Conservation (phyloP, 2,113 vertebrate genomes). For the Mustelus asterias region DNA sequence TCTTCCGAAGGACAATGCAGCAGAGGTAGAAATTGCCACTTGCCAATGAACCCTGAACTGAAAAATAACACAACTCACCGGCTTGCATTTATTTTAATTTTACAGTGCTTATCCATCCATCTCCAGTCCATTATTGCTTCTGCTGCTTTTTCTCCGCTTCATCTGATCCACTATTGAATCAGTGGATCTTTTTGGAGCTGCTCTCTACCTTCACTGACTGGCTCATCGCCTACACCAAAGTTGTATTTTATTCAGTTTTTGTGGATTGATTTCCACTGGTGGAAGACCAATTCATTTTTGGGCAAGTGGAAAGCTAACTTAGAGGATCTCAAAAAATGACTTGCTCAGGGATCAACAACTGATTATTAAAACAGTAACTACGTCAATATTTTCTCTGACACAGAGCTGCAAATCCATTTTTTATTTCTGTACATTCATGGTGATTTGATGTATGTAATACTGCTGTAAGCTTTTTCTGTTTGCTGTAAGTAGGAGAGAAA, state of each 20-base stretch:
- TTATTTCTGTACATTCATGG: not conserved
- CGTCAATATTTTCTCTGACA: not conserved
- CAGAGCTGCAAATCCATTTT: not conserved
- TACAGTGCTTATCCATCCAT: slow-evolving; percentile 1
- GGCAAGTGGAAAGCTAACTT: slow-evolving; percentile 6
- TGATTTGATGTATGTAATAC: not conserved
- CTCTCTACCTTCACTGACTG: slow-evolving; percentile 13
- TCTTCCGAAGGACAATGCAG: not conserved
- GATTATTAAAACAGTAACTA: not conserved
- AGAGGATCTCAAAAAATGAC: not conserved
- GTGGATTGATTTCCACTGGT: not conserved
- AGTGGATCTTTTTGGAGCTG: slow-evolving; percentile 21
- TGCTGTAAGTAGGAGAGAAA: not conserved
- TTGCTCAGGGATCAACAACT: not conserved
- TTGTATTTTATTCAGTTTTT: not conserved
- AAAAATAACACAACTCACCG: slow-evolving; percentile 16
- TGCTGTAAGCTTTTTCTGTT: not conserved
- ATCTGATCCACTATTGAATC: slow-evolving; percentile 19
- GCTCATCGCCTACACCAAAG: slow-evolving; percentile 23
- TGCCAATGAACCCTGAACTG: not conserved
- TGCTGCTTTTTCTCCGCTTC: slow-evolving; percentile 20
- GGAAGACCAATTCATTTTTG: slow-evolving; percentile 8
- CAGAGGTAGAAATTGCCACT: not conserved
- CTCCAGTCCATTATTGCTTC: slow-evolving; percentile 25
- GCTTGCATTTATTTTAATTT: slow-evolving; percentile 26